Evolutionary conservation across 2,797 vertebrate genomes (phyloP).

Genomic region (Parambassis ranga): DNA sequence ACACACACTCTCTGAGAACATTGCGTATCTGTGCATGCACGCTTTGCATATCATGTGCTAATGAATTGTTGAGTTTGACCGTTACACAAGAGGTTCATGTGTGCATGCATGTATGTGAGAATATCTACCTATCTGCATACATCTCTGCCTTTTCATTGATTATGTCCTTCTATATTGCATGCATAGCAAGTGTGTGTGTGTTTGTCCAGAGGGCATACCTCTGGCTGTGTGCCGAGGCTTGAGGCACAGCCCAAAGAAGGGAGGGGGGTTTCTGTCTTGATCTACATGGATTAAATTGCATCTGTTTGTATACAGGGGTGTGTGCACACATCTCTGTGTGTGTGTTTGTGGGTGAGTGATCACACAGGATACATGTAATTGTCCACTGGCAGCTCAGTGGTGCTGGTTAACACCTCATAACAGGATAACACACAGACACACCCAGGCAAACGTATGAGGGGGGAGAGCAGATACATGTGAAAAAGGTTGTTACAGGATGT

Average conservation of each 20-base stretch:
- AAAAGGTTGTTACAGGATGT: constrained; percentile 7
- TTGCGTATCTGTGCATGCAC: constrained; percentile 24
- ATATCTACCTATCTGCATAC: background rate
- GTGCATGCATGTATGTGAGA: background rate
- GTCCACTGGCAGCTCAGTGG: constrained; percentile 1
- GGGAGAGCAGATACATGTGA: background rate
- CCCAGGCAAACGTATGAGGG: background rate
- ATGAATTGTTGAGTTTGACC: background rate
- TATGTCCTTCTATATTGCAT: background rate
- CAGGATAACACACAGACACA: constrained; percentile 1
- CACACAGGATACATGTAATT: constrained; percentile 11
- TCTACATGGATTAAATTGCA: constrained; percentile 17
- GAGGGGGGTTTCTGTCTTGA: constrained; percentile 6
- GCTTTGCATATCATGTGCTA: constrained; percentile 6
- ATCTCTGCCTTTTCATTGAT: background rate
- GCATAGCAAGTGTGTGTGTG: background rate
- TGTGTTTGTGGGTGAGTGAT: constrained; percentile 2
- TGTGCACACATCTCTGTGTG: background rate
- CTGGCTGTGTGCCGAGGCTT: constrained; percentile 1
- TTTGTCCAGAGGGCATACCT: constrained; percentile 6
- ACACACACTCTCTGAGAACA: constrained; percentile 27
- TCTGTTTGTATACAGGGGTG: constrained; percentile 25
- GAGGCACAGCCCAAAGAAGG: background rate
- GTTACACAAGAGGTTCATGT: background rate
- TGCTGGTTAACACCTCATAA: constrained; percentile 26